Conservation (phyloP, 2,888 invertebrate genomes). For the Sinhomidia bicolor region DNA sequence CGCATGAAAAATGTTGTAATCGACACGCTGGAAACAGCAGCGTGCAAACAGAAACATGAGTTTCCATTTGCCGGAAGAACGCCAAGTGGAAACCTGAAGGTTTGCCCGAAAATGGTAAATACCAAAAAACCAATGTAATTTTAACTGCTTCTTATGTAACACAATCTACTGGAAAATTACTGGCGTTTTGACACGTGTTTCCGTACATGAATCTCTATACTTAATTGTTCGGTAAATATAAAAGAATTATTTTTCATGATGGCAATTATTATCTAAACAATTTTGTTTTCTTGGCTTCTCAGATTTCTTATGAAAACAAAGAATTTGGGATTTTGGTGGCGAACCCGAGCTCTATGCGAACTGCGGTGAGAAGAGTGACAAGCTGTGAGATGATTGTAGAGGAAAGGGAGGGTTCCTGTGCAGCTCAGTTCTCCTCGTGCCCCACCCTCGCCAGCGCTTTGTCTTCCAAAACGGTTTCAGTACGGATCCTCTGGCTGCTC, state of each 20-base stretch:
- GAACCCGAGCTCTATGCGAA: constrained; percentile 57
- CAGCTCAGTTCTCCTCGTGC: not conserved
- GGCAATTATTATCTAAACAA: not conserved
- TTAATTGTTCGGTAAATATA: too few relatives aligned
- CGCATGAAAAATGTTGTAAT: not conserved
- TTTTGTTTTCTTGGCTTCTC: not conserved
- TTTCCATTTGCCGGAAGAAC: constrained; percentile 68
- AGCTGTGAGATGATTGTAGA: not conserved
- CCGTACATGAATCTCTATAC: too few relatives aligned
- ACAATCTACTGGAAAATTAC: too few relatives aligned
- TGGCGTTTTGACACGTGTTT: too few relatives aligned
- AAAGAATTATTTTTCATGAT: not conserved
- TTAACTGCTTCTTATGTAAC: not conserved
- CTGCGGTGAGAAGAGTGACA: constrained; percentile 40
- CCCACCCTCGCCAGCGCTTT: not conserved
- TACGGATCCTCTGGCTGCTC: not conserved
- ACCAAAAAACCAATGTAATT: too few relatives aligned
- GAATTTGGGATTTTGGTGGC: constrained; percentile 74
- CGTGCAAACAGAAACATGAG: constrained; percentile 17
- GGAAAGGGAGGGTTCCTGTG: not conserved
- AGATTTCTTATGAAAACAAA: constrained; percentile 76
- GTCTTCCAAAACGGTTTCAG: not conserved
- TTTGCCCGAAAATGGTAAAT: constrained; percentile 64
- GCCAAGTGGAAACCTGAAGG: constrained; percentile 74
- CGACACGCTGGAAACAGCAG: too few relatives aligned